Percentiles rank a stretch among this genome's conserved stretches.
Conservation (phyloP, 2,888 invertebrate genomes). For the Ichneumoninae sp. region DNA sequence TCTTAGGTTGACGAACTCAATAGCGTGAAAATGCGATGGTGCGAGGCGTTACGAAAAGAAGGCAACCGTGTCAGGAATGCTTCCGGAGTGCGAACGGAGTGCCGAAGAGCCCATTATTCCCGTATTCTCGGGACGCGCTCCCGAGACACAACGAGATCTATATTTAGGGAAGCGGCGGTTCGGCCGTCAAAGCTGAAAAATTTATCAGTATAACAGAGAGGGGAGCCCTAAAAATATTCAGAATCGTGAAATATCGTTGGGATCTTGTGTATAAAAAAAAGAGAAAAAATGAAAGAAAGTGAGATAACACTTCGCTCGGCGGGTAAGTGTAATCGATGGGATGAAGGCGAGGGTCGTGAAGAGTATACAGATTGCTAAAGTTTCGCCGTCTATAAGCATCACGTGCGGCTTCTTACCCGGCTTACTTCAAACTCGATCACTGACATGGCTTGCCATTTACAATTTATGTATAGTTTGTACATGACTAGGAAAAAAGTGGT, state of each 20-base stretch:
- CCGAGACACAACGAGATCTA: conserved; percentile 74
- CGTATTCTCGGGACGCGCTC: conserved; percentile 71
- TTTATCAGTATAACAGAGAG: not conserved
- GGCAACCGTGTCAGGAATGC: conserved; percentile 66
- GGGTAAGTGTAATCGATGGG: conserved; percentile 10
- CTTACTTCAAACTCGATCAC: not conserved
- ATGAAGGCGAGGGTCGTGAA: not conserved
- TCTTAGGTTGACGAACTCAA: conserved; percentile 24
- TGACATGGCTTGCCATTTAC: not conserved
- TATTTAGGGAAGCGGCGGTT: conserved; percentile 74
- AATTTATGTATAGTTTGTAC: not conserved
- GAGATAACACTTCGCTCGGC: not conserved
- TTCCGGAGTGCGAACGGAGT: conserved; percentile 74
- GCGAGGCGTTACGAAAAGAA: conserved; percentile 42
- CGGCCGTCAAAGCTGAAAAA: conserved; percentile 69
- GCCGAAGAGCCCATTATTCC: conserved; percentile 79
- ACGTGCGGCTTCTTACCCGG: not conserved
- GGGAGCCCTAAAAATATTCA: conserved; percentile 7
- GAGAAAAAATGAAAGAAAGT: not conserved
- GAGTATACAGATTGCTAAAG: not conserved
- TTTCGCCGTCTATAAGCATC: not conserved
- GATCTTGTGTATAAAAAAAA: not conserved
- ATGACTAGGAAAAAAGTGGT: not conserved
- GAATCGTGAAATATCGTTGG: conserved; percentile 1
- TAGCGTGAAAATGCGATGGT: conserved; percentile 5